Percentiles rank a stretch among this genome's conserved stretches.
Evolutionary conservation across 2,113 vertebrate genomes (phyloP).

Genomic region (Sceloporus undulatus): DNA sequence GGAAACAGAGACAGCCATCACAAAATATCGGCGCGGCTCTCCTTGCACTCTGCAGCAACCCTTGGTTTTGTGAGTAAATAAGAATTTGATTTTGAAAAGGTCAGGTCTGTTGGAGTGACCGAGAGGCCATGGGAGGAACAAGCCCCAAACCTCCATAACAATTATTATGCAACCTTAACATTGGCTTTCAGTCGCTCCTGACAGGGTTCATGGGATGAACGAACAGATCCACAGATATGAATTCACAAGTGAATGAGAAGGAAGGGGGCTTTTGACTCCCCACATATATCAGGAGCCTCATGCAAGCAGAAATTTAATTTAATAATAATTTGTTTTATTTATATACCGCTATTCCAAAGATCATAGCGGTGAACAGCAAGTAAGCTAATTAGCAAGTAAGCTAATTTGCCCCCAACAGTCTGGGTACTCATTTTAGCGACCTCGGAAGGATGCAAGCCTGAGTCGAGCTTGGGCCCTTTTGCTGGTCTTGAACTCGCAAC

Average conservation of each 20-base stretch:
- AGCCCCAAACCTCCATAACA: conserved; percentile 16
- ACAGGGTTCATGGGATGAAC: conserved; percentile 7
- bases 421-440: too few relatives aligned
- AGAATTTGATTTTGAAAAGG: conserved; percentile 19
- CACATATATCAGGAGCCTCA: not conserved
- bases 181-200: not conserved
- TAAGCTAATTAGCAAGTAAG: too few relatives aligned
- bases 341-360: too few relatives aligned
- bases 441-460: too few relatives aligned
- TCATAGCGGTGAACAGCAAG: too few relatives aligned
- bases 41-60: not conserved
- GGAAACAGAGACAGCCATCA: not conserved
- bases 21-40: not conserved
- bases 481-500: too few relatives aligned
- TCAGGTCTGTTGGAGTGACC: conserved; percentile 26
- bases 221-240: not conserved
- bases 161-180: conserved; percentile 40
- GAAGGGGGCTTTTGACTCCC: not conserved
- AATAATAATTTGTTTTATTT: too few relatives aligned
- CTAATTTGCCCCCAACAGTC: too few relatives aligned
- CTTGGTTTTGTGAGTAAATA: conserved; percentile 27
- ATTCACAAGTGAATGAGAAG: not conserved
- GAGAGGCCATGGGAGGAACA: conserved; percentile 10
- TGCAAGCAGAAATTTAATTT: not conserved
- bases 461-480: too few relatives aligned